These are phyloP conservation scores for Buphagus erythrorhynchus DNA, from an alignment of 2,797 vertebrate genomes.

Conservation along the genomic window DNA sequence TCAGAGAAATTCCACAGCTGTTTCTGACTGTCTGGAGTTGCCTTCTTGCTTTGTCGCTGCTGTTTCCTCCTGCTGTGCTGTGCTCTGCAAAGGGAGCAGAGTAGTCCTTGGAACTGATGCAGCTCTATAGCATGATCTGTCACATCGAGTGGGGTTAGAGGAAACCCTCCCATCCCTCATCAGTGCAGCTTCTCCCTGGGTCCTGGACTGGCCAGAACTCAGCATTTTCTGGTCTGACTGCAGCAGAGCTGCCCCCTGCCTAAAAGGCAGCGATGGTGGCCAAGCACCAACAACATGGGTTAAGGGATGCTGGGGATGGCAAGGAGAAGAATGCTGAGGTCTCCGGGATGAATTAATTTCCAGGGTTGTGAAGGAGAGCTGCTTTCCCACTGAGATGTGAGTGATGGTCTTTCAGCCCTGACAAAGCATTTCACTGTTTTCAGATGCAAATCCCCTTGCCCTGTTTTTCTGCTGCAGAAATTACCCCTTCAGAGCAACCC, in stretches of 20 bases:
- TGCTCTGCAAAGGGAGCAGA: neutral
- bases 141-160: neutral
- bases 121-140: neutral
- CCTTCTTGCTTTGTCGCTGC: neutral
- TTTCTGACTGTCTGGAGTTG: neutral
- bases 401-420: neutral
- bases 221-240: neutral
- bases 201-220: neutral
- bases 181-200: neutral
- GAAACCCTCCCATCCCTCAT: neutral
- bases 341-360: neutral
- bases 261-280: neutral
- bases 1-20: slow-evolving; percentile 25
- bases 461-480: neutral
- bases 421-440: neutral
- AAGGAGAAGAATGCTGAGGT: neutral
- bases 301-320: neutral
- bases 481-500: neutral
- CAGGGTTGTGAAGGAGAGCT: neutral
- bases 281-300: neutral
- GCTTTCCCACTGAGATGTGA: neutral
- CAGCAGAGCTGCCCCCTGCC: neutral
- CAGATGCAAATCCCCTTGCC: neutral
- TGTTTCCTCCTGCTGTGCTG: neutral
- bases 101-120: neutral